A percentile compares a stretch with the other conserved stretches of the same genome.
Evolutionary conservation across 2,797 vertebrate species (phyloP).

Genomic region (Oryzias dopingdopingensis): DNA sequence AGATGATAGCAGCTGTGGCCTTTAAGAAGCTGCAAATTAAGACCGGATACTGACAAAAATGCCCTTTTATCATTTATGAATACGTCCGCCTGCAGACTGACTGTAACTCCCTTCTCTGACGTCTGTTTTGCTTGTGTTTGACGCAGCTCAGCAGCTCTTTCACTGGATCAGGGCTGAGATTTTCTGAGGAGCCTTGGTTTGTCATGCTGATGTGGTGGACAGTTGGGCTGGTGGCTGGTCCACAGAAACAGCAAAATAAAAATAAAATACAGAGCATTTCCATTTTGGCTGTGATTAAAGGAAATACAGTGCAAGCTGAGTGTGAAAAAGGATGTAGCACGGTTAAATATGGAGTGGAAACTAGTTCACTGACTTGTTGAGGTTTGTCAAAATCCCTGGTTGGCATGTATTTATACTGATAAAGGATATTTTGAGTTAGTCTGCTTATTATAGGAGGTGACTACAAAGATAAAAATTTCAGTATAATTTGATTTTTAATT

Average conservation of each 20-base stretch:
- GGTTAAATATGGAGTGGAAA: slow-evolving; percentile 65
- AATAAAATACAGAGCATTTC: slow-evolving; percentile 11
- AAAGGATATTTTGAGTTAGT: background rate
- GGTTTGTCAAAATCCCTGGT: slow-evolving; percentile 75
- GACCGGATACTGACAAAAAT: too few relatives aligned
- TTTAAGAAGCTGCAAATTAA: too few relatives aligned
- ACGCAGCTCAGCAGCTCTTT: background rate
- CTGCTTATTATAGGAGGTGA: too few relatives aligned
- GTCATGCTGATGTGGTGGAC: slow-evolving; percentile 47
- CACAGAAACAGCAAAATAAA: background rate
- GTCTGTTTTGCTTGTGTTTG: slow-evolving; percentile 16
- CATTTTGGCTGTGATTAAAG: slow-evolving; percentile 25
- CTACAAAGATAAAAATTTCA: too few relatives aligned
- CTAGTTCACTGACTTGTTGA: slow-evolving; percentile 35
- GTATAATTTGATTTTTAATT: too few relatives aligned
- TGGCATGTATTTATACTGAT: slow-evolving; percentile 33
- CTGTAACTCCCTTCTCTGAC: background rate
- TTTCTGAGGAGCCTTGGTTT: slow-evolving; percentile 13
- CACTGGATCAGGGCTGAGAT: slow-evolving; percentile 14
- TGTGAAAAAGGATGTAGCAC: slow-evolving; percentile 50
- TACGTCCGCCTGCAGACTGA: background rate
- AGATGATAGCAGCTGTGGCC: too few relatives aligned
- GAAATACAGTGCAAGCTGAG: slow-evolving; percentile 35
- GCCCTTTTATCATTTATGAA: too few relatives aligned
- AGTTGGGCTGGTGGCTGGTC: slow-evolving; percentile 28